These are phyloP conservation scores for Lophura nycthemera DNA, from an alignment of 2,113 vertebrate genomes.

Conservation along the genomic window DNA sequence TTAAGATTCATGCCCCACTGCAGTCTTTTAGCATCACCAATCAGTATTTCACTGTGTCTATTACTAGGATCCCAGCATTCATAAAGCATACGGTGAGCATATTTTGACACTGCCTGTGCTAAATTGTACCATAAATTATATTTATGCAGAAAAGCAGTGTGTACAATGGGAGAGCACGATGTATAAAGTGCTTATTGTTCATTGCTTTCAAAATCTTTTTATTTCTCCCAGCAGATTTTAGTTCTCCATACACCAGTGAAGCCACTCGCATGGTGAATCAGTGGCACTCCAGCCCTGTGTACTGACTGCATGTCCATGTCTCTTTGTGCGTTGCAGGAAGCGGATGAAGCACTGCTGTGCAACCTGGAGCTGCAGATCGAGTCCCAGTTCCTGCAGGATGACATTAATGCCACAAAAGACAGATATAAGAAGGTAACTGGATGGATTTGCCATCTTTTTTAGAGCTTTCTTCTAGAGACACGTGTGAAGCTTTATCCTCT, in stretches of 20 bases:
- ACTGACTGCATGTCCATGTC: background rate
- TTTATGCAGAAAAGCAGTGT: background rate
- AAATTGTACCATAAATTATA: background rate
- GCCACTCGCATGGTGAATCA: accelerated
- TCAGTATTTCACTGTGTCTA: background rate
- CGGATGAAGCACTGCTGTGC: constrained; percentile 85
- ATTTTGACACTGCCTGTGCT: background rate
- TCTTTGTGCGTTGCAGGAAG: constrained; percentile 82
- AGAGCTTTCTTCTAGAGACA: background rate
- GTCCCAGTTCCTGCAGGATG: constrained; percentile 93
- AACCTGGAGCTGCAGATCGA: constrained; percentile 93
- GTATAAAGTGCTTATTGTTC: background rate
- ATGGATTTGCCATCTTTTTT: background rate
- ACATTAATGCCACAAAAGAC: constrained; percentile 90
- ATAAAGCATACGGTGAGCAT: background rate
- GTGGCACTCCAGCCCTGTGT: accelerated
- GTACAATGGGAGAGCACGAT: background rate
- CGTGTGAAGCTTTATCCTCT: background rate
- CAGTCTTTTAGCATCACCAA: background rate
- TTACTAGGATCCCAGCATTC: background rate
- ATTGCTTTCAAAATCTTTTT: background rate
- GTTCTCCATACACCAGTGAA: accelerated
- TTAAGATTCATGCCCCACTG: background rate
- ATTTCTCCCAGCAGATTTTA: background rate
- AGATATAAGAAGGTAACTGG: constrained; percentile 90